Percentiles rank a stretch among this genome's conserved stretches.
Evolutionary conservation across 2,888 invertebrate species (phyloP).

Genomic region (Leucania comma): DNA sequence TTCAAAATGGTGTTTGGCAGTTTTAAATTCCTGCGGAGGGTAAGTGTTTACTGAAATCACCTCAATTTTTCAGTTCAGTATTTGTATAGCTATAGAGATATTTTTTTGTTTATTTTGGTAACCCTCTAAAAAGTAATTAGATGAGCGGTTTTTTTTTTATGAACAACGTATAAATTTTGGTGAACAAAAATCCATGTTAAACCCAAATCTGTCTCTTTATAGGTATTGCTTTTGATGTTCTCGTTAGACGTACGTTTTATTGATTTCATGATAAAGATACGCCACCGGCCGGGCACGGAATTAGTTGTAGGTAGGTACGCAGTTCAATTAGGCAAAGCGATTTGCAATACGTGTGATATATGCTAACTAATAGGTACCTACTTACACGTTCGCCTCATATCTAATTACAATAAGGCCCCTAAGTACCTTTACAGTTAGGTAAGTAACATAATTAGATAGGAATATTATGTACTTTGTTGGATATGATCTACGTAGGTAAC

Average conservation of each 20-base stretch:
- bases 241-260: slow-evolving; percentile 16
- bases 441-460: not conserved
- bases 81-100: not conserved
- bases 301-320: slow-evolving; percentile 5
- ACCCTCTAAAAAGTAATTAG: not conserved
- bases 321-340: slow-evolving; percentile 39
- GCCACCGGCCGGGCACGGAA: slow-evolving; percentile 15
- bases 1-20: slow-evolving; percentile 70
- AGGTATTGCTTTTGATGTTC: not conserved
- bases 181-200: slow-evolving; percentile 4
- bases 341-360: not conserved
- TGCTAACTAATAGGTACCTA: not conserved
- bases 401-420: not conserved
- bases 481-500: not conserved
- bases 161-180: not conserved
- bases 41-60: slow-evolving; percentile 60
- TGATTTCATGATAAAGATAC: slow-evolving; percentile 41
- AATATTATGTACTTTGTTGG: not conserved
- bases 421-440: not conserved
- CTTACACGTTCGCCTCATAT: not conserved
- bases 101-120: slow-evolving; percentile 24
- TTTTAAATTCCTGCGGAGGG: slow-evolving; percentile 67
- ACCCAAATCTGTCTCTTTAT: slow-evolving; percentile 5
- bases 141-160: not conserved
- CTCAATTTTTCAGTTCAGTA: not conserved